A percentile compares a stretch with the other conserved stretches of the same genome.
These are phyloP conservation scores for Cavia aperea DNA, from an alignment of 2,113 vertebrate genomes.

Conservation along the genomic window DNA sequence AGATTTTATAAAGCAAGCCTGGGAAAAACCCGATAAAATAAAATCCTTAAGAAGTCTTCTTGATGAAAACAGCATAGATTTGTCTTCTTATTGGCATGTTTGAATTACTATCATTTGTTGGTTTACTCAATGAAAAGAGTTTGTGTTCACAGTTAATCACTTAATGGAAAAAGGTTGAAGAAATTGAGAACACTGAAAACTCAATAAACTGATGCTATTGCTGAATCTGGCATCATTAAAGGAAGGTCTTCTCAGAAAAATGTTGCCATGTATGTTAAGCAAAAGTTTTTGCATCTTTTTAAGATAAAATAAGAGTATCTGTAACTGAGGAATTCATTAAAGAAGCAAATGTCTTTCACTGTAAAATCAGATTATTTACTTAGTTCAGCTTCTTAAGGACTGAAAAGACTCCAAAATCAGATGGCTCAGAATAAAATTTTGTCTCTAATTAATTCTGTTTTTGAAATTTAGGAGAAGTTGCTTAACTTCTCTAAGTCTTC, in stretches of 20 bases:
- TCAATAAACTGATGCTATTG: not conserved
- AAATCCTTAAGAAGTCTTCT: slow-evolving; percentile 17
- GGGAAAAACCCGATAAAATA: not conserved
- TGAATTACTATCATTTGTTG: not conserved
- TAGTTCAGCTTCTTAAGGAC: not conserved
- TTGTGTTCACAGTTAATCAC: not conserved
- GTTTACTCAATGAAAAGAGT: not conserved
- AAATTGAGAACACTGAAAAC: not conserved
- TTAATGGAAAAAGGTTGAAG: not conserved
- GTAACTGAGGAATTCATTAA: not conserved
- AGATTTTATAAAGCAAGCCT: slow-evolving; percentile 20
- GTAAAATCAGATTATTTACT: not conserved
- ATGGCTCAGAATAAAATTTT: slow-evolving; percentile 29
- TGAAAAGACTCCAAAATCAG: not conserved
- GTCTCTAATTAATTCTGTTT: slow-evolving; percentile 12
- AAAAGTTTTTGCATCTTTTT: not conserved
- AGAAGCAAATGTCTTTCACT: not conserved
- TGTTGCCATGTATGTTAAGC: not conserved
- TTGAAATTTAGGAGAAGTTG: not conserved
- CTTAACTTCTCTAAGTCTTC: slow-evolving; percentile 12
- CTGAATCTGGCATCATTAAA: not conserved
- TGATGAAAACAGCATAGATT: not conserved
- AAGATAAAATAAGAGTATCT: slow-evolving; percentile 25
- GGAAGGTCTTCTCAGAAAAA: not conserved
- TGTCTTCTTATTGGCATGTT: not conserved